Evolutionary conservation across 2,888 invertebrate species (phyloP).

Genomic region (Yponomeuta plumbellus): DNA sequence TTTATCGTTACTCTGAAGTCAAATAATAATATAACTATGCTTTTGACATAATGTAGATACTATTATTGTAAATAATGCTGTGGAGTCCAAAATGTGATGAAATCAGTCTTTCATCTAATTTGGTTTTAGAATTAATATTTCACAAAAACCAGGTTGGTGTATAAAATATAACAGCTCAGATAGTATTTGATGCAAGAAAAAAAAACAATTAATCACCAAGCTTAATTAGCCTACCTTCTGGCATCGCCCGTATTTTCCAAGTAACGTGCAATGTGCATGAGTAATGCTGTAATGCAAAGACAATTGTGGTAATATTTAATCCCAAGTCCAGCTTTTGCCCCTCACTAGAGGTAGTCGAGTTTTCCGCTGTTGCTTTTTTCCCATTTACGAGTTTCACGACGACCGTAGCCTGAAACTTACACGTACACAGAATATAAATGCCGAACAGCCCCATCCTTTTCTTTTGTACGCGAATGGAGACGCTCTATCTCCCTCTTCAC

Average conservation of each 20-base stretch:
- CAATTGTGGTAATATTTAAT: neutral
- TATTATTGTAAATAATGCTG: no score
- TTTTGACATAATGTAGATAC: no score
- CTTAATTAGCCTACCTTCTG: neutral
- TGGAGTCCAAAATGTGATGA: no score
- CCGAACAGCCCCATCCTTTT: constrained; percentile 51
- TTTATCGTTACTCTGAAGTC: no score
- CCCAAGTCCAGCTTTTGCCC: constrained; percentile 37
- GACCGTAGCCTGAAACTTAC: constrained; percentile 77
- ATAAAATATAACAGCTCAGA: neutral
- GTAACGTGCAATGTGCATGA: neutral
- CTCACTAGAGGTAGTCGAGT: constrained; percentile 68
- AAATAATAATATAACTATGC: no score
- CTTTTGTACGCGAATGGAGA: constrained; percentile 32
- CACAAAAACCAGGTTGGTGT: neutral
- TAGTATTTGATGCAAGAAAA: neutral
- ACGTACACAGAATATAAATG: constrained; percentile 76
- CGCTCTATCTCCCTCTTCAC: constrained; percentile 51
- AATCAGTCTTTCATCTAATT: no score
- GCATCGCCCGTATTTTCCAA: neutral
- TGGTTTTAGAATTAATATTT: no score
- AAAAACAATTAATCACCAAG: neutral
- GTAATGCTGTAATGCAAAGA: neutral
- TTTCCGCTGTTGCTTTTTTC: constrained; percentile 75
- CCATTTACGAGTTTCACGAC: constrained; percentile 77